Percentiles rank a stretch among this genome's conserved stretches.
phyloP scores from a whole-genome alignment of 2,113 vertebrate genomes.

The Oxygymnocypris stewartii region DNA sequence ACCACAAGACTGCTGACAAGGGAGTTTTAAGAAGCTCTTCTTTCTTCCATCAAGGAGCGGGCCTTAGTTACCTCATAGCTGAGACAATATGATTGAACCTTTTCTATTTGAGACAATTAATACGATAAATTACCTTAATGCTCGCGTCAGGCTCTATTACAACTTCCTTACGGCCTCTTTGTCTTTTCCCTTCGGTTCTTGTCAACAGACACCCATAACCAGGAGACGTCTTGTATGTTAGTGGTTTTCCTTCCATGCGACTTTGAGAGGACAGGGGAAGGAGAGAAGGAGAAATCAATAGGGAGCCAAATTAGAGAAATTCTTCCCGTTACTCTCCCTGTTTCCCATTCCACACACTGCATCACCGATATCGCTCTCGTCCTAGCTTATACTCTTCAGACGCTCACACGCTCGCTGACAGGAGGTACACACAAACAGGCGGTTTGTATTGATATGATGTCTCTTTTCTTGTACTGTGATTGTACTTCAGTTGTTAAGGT shows the following conservation, averaged over 20 bases:
- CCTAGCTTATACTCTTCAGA: conserved; percentile 12
- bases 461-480: conserved; percentile 11
- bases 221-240: conserved; percentile 5
- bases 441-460: conserved; percentile 8
- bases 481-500: neutral
- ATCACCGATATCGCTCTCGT: neutral
- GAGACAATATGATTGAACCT: neutral
- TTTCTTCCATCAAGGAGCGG: neutral
- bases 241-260: conserved; percentile 47
- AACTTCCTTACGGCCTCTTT: neutral
- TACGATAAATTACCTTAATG: conserved; percentile 58
- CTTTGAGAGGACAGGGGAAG: conserved; percentile 53
- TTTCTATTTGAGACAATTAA: conserved; percentile 49
- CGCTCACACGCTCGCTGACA: neutral
- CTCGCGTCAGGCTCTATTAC: conserved; percentile 43
- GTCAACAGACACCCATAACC: conserved; percentile 17
- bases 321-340: conserved; percentile 68
- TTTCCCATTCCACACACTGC: conserved; percentile 54
- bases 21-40: neutral
- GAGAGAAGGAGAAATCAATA: conserved; percentile 67
- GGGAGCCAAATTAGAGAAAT: conserved; percentile 71
- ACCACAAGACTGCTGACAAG: conserved; percentile 13
- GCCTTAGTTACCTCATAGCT: neutral
- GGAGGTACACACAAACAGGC: neutral
- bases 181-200: conserved; percentile 2